These are phyloP conservation scores for Amblyraja radiata DNA, from an alignment of 2,797 vertebrate genomes.

Conservation along the genomic window DNA sequence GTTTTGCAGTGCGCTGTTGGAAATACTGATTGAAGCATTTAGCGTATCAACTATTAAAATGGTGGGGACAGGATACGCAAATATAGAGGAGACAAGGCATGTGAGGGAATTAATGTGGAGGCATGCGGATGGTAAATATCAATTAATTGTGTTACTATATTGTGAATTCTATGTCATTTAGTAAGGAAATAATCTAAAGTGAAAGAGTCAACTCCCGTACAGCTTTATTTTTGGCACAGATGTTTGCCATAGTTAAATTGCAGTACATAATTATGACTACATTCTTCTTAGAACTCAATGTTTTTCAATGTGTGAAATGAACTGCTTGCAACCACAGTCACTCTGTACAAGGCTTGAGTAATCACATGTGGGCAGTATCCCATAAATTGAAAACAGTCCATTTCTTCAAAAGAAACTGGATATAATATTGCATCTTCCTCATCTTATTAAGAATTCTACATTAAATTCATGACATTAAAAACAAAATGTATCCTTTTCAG, in stretches of 20 bases:
- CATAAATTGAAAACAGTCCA: slow-evolving; percentile 33
- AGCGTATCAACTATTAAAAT: neutral
- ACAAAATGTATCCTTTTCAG: neutral
- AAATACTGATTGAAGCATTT: too few species aligned
- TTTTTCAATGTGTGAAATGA: slow-evolving; percentile 24
- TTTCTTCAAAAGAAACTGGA: slow-evolving; percentile 8
- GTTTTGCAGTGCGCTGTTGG: neutral
- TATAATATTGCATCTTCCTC: neutral
- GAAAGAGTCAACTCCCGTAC: neutral
- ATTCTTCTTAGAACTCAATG: slow-evolving; percentile 1
- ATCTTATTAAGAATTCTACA: slow-evolving; percentile 10
- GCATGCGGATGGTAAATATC: neutral
- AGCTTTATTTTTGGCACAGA: neutral
- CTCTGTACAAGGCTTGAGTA: neutral
- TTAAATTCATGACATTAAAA: neutral
- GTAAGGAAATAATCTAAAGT: neutral
- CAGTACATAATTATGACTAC: slow-evolving; percentile 29
- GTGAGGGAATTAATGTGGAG: neutral
- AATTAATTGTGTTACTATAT: neutral
- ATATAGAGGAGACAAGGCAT: neutral
- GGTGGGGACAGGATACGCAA: neutral
- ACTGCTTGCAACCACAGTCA: neutral
- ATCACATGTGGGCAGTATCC: slow-evolving; percentile 24
- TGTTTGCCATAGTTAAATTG: slow-evolving; percentile 3
- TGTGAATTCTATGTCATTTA: neutral